Base-by-base conservation (phyloP, 1,140 invertebrate species). In the Ceratina calcarata region DNA sequence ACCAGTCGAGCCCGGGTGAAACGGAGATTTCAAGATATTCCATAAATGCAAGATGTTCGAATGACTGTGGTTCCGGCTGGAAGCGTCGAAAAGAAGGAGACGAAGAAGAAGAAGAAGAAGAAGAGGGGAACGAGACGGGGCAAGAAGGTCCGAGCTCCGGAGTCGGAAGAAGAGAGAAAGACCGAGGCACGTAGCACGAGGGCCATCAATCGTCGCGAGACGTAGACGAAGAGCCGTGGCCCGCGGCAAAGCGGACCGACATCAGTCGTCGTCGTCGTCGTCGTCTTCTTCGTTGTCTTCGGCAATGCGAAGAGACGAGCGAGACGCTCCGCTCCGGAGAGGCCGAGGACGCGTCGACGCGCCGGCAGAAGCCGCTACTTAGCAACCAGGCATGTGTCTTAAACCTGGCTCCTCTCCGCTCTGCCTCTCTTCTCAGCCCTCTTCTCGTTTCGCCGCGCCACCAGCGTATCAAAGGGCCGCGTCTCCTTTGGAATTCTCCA, bases 211-310 rank as follows among this genome's bases (percentile, higher is more conserved):
- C 89, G 86, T 90, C 78, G 53, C 66, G 84, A 76, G 90, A 91
- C 90, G 86, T 91, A 91, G 90, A 91, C 89, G 89, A 90, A 91
- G 87, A 91, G 88, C 89, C 88, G 74, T 88, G 89, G 87, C 79
- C 85, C 84, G 79, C 76, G 81, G 87, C 89, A 91, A 91, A 91
- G 86, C 89, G 81, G 80, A 80, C 89, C 90, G 90, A 90, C 88
- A 84, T 87, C 87, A 89, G 83, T 89, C 82, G 68, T 85, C 76
- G 68, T 87, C 76, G 37, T 45, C 37, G 66, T 86, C 82, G 78
- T 85, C 76, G 68, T 87, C 76, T 2, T 45, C 37, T 45, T 45
- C 37, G 82, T 77, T 75, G 81, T 87, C 73, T 70, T 86, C 82
- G 78, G 84, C 82, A 69, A 86, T 78, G 74, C 78, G 81, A 78